These are phyloP conservation scores for Eutolmus rufibarbis DNA, from an alignment of 2,888 invertebrate genomes.

Conservation along the genomic window DNA sequence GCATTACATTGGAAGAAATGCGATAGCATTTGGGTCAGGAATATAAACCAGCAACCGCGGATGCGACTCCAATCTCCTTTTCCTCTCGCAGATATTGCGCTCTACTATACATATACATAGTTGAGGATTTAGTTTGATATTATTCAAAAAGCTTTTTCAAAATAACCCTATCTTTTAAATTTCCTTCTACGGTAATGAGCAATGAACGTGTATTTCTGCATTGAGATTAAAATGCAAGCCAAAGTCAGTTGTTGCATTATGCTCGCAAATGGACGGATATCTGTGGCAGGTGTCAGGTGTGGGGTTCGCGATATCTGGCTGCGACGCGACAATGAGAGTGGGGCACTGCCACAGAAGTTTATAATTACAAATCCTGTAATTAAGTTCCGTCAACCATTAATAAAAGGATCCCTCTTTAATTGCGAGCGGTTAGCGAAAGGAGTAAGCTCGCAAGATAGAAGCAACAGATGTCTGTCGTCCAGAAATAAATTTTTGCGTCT, in stretches of 20 bases:
- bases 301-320: neutral
- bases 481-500: constrained; percentile 9
- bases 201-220: neutral
- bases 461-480: constrained; percentile 19
- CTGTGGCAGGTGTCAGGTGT: neutral
- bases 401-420: constrained; percentile 7
- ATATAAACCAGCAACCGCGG: neutral
- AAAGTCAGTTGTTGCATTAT: neutral
- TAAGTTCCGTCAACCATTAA: constrained; percentile 9
- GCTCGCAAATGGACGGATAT: neutral
- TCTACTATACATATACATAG: neutral
- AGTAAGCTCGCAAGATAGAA: neutral
- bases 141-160: neutral
- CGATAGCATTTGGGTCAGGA: neutral
- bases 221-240: neutral
- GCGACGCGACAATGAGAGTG: neutral
- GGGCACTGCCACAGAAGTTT: neutral
- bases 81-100: neutral
- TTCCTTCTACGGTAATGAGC: neutral
- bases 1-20: neutral
- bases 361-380: constrained; percentile 7
- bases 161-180: neutral
- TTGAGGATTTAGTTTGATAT: neutral
- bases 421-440: neutral
- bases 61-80: neutral